A percentile compares a stretch with the other conserved stretches of the same genome.
phyloP scores from a whole-genome alignment of 2,113 vertebrate genomes.

The Girardinichthys multiradiatus region DNA sequence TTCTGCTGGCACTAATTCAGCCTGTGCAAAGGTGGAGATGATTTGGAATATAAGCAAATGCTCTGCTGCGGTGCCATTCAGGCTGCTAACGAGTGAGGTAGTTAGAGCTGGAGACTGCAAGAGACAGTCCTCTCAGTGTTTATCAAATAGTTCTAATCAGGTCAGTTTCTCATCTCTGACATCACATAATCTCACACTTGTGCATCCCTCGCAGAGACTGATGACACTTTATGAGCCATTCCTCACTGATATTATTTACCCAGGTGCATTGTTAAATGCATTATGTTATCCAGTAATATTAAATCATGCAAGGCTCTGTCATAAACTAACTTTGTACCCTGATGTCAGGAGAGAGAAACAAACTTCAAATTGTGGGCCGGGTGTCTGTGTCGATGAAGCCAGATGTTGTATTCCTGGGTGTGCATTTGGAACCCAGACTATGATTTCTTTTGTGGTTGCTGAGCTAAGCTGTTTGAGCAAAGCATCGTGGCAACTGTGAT shows the following conservation, averaged over 20 bases:
- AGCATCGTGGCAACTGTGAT: slow-evolving; percentile 76
- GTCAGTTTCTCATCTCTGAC: slow-evolving; percentile 73
- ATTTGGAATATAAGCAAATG: slow-evolving; percentile 61
- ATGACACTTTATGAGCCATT: slow-evolving; percentile 70
- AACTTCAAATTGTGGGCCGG: slow-evolving; percentile 48
- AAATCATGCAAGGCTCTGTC: slow-evolving; percentile 59
- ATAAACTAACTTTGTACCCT: slow-evolving; percentile 57
- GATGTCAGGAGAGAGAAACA: slow-evolving; percentile 47
- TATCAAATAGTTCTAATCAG: slow-evolving; percentile 75
- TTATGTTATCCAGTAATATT: slow-evolving; percentile 61
- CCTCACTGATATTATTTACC: slow-evolving; percentile 68
- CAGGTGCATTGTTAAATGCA: slow-evolving; percentile 67
- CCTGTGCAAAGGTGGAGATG: slow-evolving; percentile 48
- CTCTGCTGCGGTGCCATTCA: slow-evolving; percentile 41
- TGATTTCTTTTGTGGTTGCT: slow-evolving; percentile 72
- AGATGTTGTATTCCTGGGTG: slow-evolving; percentile 80
- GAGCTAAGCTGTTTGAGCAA: slow-evolving; percentile 83
- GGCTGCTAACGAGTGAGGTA: slow-evolving; percentile 47
- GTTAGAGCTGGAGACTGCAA: slow-evolving; percentile 45
- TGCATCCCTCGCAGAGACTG: slow-evolving; percentile 56
- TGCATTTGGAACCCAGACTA: slow-evolving; percentile 50
- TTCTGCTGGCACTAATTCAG: slow-evolving; percentile 54
- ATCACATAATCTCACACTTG: slow-evolving; percentile 69
- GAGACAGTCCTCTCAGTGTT: slow-evolving; percentile 64
- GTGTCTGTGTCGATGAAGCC: slow-evolving; percentile 70